A percentile compares a stretch with the other conserved stretches of the same genome.
Evolutionary conservation across 64 coral and sea anemone genomes (phyloP).

Genomic region (Stichodactyla mertensii): DNA sequence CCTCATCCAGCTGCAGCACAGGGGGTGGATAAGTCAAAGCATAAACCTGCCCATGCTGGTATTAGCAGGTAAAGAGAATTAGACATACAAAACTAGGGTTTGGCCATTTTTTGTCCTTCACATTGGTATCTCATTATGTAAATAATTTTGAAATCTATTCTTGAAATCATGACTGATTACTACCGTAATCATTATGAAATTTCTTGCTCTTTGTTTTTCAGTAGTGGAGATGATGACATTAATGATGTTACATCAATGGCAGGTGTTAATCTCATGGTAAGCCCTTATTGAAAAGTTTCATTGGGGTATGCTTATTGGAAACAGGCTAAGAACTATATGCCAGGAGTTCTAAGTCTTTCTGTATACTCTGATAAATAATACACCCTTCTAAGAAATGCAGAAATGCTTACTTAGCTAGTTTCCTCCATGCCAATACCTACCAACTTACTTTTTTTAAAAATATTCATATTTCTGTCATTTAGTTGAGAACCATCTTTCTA

Average conservation of each 20-base stretch:
- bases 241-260: slow-evolving; percentile 99
- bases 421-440: too few species aligned
- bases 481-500: too few species aligned
- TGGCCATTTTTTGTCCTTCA: too few species aligned
- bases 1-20: slow-evolving; percentile 27
- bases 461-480: too few species aligned
- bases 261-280: slow-evolving; percentile 97
- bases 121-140: too few species aligned
- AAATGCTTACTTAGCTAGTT: too few species aligned
- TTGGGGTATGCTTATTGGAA: neutral
- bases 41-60: slow-evolving; percentile 70
- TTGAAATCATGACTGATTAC: neutral
- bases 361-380: too few species aligned
- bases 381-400: too few species aligned
- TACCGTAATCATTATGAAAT: neutral
- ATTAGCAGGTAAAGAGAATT: slow-evolving; percentile 70
- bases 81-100: neutral
- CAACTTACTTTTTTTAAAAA: too few species aligned
- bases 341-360: too few species aligned
- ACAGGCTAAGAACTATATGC: too few species aligned
- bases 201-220: slow-evolving; percentile 17
- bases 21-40: slow-evolving; percentile 64
- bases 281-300: neutral
- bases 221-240: slow-evolving; percentile 99
- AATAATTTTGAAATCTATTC: neutral